Evolutionary conservation across 2,888 invertebrate genomes (phyloP), one percentile per base, ranked within the genome.

Genomic region (Acrobasis repandana): DNA sequence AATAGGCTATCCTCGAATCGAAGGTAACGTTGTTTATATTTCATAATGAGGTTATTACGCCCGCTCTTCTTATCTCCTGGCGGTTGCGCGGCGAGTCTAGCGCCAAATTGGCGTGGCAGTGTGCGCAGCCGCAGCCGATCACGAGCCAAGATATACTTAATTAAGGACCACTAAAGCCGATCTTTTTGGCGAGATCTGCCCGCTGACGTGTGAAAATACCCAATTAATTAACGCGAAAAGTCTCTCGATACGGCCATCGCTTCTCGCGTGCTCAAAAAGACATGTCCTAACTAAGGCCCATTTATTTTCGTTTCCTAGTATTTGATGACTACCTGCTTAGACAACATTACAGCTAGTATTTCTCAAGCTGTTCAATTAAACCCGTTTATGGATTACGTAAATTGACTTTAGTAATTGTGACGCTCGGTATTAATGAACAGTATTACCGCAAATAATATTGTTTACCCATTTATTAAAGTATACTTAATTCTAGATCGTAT

Each of bases 191-290:
- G 79, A 88, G 92, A 92, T 92, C 89, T 89, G 83, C 83, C 84
- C 82, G 83, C 77, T 91, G 92, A 92, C 92, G 92, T 92, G 92
- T 92, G 92, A 92, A 92, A 92, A 92, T 90, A 90, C 83, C 92
- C 92, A 92, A 92, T 92, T 92, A 92, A 92, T 92, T 92, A 92
- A 86, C 88, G 88, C 85, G 85, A 81, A 86, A 86, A 86, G 79
- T 76, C 79, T 69, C 79, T 72, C 75, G 76, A 83, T 82, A 80
- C 73, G 78, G 85, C 74, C 85, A 83, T 83, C 84, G 84, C 79
- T 76, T 81, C 83, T 88, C 85, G 90, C 89, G 88, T 88, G 90
- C 82, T 79, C 64, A 68, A 71, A 71, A 50, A 52, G 52, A 78
- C 76, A 77, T 74, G 74, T 75, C 69, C 77, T 74, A 71, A 75